Evolutionary conservation across 2,888 invertebrate species (phyloP).

Genomic region (Smittia aterrima): DNA sequence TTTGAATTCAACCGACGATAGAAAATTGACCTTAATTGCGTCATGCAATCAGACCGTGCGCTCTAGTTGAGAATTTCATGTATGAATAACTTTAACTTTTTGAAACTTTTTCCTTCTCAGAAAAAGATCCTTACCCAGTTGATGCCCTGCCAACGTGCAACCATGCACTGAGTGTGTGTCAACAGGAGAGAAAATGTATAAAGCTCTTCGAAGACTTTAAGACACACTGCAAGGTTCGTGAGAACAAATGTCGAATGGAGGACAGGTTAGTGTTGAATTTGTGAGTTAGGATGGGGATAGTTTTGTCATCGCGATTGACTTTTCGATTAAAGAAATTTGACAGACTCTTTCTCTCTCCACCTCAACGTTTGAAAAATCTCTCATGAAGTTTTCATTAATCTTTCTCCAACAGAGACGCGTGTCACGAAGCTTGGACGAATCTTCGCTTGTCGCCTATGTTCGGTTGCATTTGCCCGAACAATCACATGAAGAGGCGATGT

Average conservation of each 20-base stretch:
- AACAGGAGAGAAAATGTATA: slow-evolving; percentile 75
- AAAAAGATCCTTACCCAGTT: slow-evolving; percentile 85
- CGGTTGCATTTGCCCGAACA: slow-evolving; percentile 89
- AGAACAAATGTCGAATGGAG: slow-evolving; percentile 85
- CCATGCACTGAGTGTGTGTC: slow-evolving; percentile 82
- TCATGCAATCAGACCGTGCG: not conserved
- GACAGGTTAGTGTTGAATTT: slow-evolving; percentile 63
- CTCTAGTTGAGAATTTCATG: not conserved
- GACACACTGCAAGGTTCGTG: slow-evolving; percentile 79
- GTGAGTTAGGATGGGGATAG: not conserved
- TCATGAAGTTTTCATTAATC: not conserved
- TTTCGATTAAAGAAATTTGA: not conserved
- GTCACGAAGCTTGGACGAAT: slow-evolving; percentile 85
- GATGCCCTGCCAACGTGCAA: slow-evolving; percentile 88
- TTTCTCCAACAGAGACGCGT: slow-evolving; percentile 65
- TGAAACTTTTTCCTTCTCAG: slow-evolving; percentile 48
- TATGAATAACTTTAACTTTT: not conserved
- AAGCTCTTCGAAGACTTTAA: slow-evolving; percentile 84
- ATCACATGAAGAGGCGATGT: slow-evolving; percentile 82
- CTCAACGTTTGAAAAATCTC: not conserved
- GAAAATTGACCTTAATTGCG: not conserved
- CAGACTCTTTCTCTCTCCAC: not conserved
- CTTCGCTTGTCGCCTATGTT: slow-evolving; percentile 84
- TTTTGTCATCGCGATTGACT: not conserved
- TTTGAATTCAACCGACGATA: not conserved